Evolutionary conservation across 2,888 invertebrate species (phyloP).

Genomic region (Merodon equestris): DNA sequence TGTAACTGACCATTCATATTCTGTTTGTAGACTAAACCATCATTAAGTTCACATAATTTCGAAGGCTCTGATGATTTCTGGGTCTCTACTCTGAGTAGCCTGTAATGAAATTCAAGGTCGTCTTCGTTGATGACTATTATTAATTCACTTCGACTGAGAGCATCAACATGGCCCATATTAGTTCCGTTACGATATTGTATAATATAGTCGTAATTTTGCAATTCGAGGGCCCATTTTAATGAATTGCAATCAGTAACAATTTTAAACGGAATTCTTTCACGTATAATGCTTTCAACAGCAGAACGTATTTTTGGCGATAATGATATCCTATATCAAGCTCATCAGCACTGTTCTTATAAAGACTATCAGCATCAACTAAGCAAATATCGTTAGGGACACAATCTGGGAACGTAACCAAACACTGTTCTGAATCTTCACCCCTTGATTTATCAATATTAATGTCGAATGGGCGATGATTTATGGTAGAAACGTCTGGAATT

Average conservation of each 20-base stretch:
- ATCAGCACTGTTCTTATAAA: too few species aligned
- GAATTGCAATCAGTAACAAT: slow-evolving; percentile 72
- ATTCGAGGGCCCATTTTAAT: slow-evolving; percentile 71
- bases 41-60: slow-evolving; percentile 29
- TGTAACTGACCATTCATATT: slow-evolving; percentile 19
- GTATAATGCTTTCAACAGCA: too few species aligned
- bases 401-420: background rate
- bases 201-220: slow-evolving; percentile 51
- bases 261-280: slow-evolving; percentile 62
- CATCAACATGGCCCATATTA: slow-evolving; percentile 54
- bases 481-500: background rate
- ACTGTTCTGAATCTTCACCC: background rate
- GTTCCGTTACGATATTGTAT: slow-evolving; percentile 34
- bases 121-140: slow-evolving; percentile 24
- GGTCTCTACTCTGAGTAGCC: slow-evolving; percentile 37
- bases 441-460: background rate
- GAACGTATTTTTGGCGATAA: too few species aligned
- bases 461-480: background rate
- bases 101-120: slow-evolving; percentile 54
- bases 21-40: slow-evolving; percentile 43
- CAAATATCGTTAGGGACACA: too few species aligned
- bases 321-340: background rate
- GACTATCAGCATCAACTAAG: too few species aligned
- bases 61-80: slow-evolving; percentile 2
- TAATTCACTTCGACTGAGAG: slow-evolving; percentile 37